Evolutionary conservation across 2,113 vertebrate genomes (phyloP), one percentile per base, ranked within the genome.

Genomic region (Coregonus clupeaformis): DNA sequence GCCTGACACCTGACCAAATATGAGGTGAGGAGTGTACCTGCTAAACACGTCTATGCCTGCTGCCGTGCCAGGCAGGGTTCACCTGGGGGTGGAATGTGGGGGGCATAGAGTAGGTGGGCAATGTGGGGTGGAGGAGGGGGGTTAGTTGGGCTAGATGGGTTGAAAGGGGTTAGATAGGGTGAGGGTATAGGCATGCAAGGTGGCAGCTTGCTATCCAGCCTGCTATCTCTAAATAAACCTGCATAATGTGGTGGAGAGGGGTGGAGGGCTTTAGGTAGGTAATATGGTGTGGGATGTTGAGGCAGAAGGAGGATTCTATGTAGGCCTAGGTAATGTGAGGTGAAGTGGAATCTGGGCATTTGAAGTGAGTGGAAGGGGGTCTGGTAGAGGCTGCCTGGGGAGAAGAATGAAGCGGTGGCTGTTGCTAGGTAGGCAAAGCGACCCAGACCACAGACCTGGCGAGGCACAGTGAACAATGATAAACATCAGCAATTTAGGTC

Each of bases 401-500:
- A 65, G 29, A 7, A 20, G 30, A 7, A 11, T 9, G 29, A 64
- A 64, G 62, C 13, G 5, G 11, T 64, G 22, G 30, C n/a, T 69
- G 20, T 59, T 27, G 30, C n/a, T 16, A 60, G 49, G 65, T 68
- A 57, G 29, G 68, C 29, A 9, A 29, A 64, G 66, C 13, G 14
- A 32, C 20, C 18, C 24, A 18, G 6, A 5, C 13, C 12, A 27
- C 18, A 7, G 57, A 52, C 14, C 57, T 47, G 32, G 45, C 25
- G 52, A 29, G 47, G 49, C 13, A 20, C 18, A 30, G 18, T 32
- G 29, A 68, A 68, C 14, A 36, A 25, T 59, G 73, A 74, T 68
- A 74, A 68, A 74, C 52, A 67, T 68, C 63, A 55, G 52, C 68
- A 69, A 76, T 76, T 76, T 45, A 30, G 67, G 74, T 62, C 74